Conservation (phyloP, 2,113 vertebrate genomes). For the Callionymus lyra region DNA sequence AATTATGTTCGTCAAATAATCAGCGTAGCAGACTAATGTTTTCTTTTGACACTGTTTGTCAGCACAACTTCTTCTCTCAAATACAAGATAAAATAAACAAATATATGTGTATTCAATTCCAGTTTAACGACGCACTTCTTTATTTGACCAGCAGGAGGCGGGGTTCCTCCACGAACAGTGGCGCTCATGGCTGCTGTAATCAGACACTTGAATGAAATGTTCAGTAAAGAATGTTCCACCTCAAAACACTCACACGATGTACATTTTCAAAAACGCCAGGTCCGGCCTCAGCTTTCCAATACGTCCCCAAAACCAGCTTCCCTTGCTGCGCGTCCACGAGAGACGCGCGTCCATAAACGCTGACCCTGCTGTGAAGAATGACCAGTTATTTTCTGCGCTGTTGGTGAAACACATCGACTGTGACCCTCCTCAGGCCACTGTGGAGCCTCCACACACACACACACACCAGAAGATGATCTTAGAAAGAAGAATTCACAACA, state of each 20-base stretch:
- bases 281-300: not conserved
- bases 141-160: conserved; percentile 26
- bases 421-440: conserved; percentile 26
- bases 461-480: not conserved
- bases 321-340: not conserved
- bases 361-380: conserved; percentile 23
- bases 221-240: not conserved
- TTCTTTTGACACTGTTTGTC: too few species aligned
- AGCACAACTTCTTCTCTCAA: too few species aligned
- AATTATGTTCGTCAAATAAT: too few species aligned
- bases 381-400: conserved; percentile 34
- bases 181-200: not conserved
- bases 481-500: too few species aligned
- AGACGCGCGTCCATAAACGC: conserved; percentile 13
- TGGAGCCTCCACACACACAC: not conserved
- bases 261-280: not conserved
- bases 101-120: too few species aligned
- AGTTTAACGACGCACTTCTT: too few species aligned
- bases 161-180: conserved; percentile 8
- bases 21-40: too few species aligned
- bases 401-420: conserved; percentile 45
- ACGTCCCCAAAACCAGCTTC: not conserved
- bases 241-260: not conserved
- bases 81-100: too few species aligned
- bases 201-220: conserved; percentile 3